These are phyloP conservation scores for Sebastes nivosus DNA, from an alignment of 2,797 vertebrate species.

Conservation along the genomic window DNA sequence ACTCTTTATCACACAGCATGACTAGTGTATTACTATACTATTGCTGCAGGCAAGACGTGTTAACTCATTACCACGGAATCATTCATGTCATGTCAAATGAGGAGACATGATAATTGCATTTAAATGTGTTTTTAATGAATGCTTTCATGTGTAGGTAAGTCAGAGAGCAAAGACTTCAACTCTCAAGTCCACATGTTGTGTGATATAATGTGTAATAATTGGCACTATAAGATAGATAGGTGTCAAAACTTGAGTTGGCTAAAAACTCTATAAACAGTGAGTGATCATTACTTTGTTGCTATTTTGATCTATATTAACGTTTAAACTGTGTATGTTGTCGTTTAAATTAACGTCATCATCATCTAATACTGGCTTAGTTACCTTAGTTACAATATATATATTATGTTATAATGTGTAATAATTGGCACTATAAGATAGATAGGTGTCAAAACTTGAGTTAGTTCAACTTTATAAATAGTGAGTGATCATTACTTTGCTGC, in stretches of 20 bases:
- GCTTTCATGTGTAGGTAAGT: neutral
- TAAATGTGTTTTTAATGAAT: neutral
- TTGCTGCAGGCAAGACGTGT: neutral
- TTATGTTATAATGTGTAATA: too few relatives aligned
- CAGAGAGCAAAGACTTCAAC: neutral
- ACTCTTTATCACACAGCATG: neutral
- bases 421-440: neutral
- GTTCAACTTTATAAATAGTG: neutral
- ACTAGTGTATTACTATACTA: neutral
- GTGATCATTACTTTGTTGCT: too few relatives aligned
- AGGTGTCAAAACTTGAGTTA: neutral
- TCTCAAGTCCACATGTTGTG: neutral
- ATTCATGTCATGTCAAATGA: neutral
- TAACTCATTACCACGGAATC: neutral
- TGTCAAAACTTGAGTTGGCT: too few relatives aligned
- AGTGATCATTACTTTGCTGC: neutral
- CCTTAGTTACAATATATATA: too few relatives aligned
- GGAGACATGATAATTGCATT: neutral
- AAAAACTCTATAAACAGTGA: too few relatives aligned
- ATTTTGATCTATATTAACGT: too few relatives aligned
- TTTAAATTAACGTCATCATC: too few relatives aligned
- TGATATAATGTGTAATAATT: too few relatives aligned
- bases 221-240: too few relatives aligned
- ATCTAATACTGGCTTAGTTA: too few relatives aligned
- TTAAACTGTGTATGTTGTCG: too few relatives aligned